Evolutionary conservation across 2,113 vertebrate genomes (phyloP).

Genomic region (Corythornis madagascariensis): DNA sequence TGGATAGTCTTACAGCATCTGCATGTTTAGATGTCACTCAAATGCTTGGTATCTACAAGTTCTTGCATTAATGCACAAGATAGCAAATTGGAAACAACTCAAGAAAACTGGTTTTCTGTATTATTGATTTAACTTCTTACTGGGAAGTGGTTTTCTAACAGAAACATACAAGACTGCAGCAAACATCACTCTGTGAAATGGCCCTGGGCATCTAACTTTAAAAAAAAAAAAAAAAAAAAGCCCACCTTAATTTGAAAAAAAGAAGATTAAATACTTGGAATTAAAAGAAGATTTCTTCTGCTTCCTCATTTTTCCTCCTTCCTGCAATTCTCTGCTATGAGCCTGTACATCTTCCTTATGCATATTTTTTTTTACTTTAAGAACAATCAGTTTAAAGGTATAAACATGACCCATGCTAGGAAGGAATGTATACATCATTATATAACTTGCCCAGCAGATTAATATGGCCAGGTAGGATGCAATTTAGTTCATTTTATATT

Average conservation of each 20-base stretch:
- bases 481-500: not conserved
- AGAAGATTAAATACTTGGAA: not conserved
- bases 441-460: not conserved
- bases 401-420: not conserved
- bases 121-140: slow-evolving; percentile 9
- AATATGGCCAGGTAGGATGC: not conserved
- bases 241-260: not conserved
- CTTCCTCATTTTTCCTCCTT: not conserved
- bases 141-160: not conserved
- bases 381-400: not conserved
- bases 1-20: not conserved
- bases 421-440: not conserved
- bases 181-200: not conserved
- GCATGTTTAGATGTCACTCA: not conserved
- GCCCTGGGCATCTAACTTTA: not conserved
- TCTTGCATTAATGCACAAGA: not conserved
- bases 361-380: not conserved
- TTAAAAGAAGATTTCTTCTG: not conserved
- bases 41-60: not conserved
- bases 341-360: not conserved
- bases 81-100: not conserved
- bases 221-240: not conserved
- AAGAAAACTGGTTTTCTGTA: not conserved
- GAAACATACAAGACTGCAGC: not conserved
- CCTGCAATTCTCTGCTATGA: not conserved